Percentiles rank a stretch among this genome's conserved stretches.
phyloP scores from a whole-genome alignment of 2,888 invertebrate species.

The Esperia sulphurella region DNA sequence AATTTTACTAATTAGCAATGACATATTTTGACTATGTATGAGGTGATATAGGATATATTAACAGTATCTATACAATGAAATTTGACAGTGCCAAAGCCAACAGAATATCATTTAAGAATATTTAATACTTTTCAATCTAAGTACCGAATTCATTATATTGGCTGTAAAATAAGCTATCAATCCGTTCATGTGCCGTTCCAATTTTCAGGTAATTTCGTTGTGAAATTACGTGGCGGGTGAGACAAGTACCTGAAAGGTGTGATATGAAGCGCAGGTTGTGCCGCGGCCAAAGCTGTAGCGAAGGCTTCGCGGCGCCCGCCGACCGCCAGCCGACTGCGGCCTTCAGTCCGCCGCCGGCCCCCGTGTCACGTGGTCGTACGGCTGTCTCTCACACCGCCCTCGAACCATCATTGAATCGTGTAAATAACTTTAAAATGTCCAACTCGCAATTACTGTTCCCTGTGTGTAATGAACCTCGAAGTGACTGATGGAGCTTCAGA shows the following conservation, averaged over 20 bases:
- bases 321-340: constrained; percentile 9
- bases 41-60: too few relatives aligned
- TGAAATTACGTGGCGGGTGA: constrained; percentile 9
- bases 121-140: too few relatives aligned
- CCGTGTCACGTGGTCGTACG: not conserved
- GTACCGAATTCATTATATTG: too few relatives aligned
- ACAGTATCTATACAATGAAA: too few relatives aligned
- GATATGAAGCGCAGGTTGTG: constrained; percentile 16
- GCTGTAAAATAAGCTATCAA: constrained; percentile 9
- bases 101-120: too few relatives aligned
- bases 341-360: constrained; percentile 44
- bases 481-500: constrained; percentile 51
- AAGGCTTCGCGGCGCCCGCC: not conserved
- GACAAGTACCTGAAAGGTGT: constrained; percentile 8
- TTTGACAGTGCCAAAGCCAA: too few relatives aligned
- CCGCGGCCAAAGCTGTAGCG: constrained; percentile 21
- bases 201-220: constrained; percentile 14
- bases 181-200: constrained; percentile 9
- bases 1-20: too few relatives aligned
- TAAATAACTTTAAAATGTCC: constrained; percentile 61
- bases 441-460: constrained; percentile 29
- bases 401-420: constrained; percentile 32
- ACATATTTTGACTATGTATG: too few relatives aligned
- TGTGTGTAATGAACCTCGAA: constrained; percentile 39
- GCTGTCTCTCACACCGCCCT: constrained; percentile 15